Evolutionary conservation across 2,797 vertebrate genomes (phyloP), one percentile per base, ranked within the genome.

Genomic region (Hipposideros larvatus): DNA sequence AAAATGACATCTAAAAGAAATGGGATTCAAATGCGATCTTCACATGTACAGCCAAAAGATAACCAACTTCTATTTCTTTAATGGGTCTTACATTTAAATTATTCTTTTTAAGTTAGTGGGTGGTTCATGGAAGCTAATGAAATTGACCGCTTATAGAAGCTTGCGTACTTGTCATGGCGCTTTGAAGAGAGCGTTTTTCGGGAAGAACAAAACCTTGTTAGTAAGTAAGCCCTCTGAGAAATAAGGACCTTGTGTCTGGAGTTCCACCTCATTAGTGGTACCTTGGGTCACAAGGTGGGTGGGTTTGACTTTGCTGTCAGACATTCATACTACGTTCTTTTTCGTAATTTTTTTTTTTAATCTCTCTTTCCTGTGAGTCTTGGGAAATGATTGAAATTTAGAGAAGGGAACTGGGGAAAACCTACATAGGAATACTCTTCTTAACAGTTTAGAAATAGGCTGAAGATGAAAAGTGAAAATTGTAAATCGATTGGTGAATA

Each of bases 181-280:
- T 51, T 96, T 84, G 63, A 90, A 80, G 83, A 87, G 24, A 90
- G 18, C 26, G 26, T n/a, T 94, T 96, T 95, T 51, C 34, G 37
- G n/a, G 34, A 85, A 34, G 37, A 90, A 34, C 46, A 59, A 74
- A 46, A 46, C 59, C 31, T 51, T 59, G 26, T 31, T 73, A 53
- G 11, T 95, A 34, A 71, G 31, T 77, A 41, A 93, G 31, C 41
- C 43, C 11, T 70, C 16, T 34, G 63, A 75, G 82, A 86, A 95
- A 77, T 75, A 22, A 90, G 21, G 11, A 73, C 34, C 31, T 46
- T 5, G 24, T 88, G n/a, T 80, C 7, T 65, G 7, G 34, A 86
- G 28, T 79, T 24, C 24, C 55, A 43, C 9, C 7, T 68, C 80
- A 34, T 74, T 51, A 16, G 28, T 34, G 37, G 65, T 53, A 34